Conservation (phyloP, 2,113 vertebrate species). For the Rhizomys pruinosus region DNA sequence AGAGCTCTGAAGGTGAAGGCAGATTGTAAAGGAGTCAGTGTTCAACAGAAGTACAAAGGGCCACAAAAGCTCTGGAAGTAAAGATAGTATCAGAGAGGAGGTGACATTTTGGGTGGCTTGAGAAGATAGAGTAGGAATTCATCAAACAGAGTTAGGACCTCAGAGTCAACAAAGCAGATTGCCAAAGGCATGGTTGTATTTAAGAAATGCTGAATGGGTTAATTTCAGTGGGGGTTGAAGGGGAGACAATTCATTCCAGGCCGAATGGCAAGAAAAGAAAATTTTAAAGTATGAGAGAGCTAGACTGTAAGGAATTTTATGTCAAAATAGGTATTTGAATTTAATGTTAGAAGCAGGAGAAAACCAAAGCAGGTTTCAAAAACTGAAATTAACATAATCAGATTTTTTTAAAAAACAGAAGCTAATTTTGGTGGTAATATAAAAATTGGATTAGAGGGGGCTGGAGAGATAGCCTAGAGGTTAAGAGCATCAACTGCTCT, state of each 20-base stretch:
- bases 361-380: not conserved
- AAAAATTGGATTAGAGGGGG: constrained; percentile 2
- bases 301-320: not conserved
- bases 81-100: constrained; percentile 26
- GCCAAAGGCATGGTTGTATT: not conserved
- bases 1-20: not conserved
- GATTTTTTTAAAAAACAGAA: not conserved
- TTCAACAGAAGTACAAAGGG: constrained; percentile 2
- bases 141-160: not conserved
- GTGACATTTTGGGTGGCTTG: not conserved
- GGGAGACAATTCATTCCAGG: no score
- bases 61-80: not conserved
- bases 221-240: no score
- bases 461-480: no score
- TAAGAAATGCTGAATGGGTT: not conserved
- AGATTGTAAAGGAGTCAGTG: not conserved
- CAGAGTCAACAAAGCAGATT: not conserved
- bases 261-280: constrained; percentile 20
- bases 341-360: constrained; percentile 20
- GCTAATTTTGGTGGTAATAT: not conserved
- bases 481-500: no score
- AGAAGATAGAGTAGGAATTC: constrained; percentile 19
- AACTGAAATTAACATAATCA: constrained; percentile 17
- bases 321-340: constrained; percentile 29
- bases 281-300: not conserved